Conservation (phyloP, 2,113 vertebrate genomes). For the Megalops atlanticus region DNA sequence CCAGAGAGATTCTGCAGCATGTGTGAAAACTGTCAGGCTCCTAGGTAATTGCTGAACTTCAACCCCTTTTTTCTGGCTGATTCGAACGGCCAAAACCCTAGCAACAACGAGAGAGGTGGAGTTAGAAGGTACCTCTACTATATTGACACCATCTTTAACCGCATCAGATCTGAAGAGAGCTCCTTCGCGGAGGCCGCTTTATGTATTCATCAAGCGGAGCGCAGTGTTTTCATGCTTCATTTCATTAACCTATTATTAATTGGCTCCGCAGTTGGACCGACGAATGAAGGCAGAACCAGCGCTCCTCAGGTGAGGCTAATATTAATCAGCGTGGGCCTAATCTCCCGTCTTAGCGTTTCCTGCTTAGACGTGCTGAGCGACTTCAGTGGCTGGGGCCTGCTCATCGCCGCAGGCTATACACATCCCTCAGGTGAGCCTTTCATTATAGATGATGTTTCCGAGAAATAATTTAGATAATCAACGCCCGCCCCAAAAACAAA, state of each 20-base stretch:
- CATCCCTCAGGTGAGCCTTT: conserved; percentile 75
- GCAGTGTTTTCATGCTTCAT: conserved; percentile 54
- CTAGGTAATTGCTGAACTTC: background rate
- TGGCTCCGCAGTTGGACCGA: conserved; percentile 42
- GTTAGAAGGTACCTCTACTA: too few species aligned
- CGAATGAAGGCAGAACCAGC: conserved; percentile 23
- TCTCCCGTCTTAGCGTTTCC: conserved; percentile 50
- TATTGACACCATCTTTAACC: too few species aligned
- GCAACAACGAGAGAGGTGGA: too few species aligned
- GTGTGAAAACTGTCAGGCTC: background rate
- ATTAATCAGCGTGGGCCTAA: conserved; percentile 60
- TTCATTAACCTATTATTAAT: conserved; percentile 57
- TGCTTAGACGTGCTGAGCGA: conserved; percentile 32
- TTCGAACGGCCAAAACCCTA: too few species aligned
- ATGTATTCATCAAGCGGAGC: conserved; percentile 20
- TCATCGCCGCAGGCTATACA: conserved; percentile 73
- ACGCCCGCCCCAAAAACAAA: conserved; percentile 32
- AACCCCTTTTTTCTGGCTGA: too few species aligned
- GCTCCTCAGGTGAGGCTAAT: conserved; percentile 43
- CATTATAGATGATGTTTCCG: conserved; percentile 80
- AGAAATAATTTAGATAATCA: conserved; percentile 76
- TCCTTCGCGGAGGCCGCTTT: too few species aligned
- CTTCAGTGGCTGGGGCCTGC: conserved; percentile 57
- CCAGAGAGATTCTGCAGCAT: background rate
- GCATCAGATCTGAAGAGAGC: too few species aligned